Evolutionary conservation across 2,113 vertebrate genomes (phyloP).

Genomic region (Globicephala melas): DNA sequence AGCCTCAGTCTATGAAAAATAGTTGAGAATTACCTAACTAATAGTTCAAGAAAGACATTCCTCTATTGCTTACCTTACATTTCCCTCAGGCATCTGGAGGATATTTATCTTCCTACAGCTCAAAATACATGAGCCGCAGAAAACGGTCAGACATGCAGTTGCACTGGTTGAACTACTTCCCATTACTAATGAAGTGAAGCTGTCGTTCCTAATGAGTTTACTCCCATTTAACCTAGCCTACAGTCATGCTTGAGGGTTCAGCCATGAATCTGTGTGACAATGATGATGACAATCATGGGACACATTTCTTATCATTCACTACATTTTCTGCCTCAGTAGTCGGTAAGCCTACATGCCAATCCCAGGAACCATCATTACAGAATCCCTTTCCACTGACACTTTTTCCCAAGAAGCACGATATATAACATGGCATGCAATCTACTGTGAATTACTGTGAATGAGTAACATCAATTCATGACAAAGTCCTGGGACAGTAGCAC

Average conservation of each 20-base stretch:
- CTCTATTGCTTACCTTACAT: neutral
- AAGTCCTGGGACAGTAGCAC: neutral
- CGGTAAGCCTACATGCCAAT: neutral
- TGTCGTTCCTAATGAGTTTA: constrained; percentile 31
- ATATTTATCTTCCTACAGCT: neutral
- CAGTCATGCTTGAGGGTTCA: constrained; percentile 14
- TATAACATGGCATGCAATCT: neutral
- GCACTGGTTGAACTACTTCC: neutral
- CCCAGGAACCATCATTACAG: neutral
- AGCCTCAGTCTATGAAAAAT: neutral
- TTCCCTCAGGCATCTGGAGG: neutral
- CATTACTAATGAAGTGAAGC: constrained; percentile 12
- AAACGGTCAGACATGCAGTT: neutral
- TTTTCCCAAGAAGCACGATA: neutral
- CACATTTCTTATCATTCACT: neutral
- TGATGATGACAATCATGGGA: neutral
- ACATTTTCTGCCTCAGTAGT: neutral
- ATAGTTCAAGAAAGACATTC: neutral
- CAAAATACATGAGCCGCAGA: neutral
- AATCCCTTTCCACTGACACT: neutral
- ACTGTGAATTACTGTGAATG: neutral
- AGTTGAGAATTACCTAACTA: neutral
- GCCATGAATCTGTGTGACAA: neutral
- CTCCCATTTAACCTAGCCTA: neutral
- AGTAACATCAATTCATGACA: neutral